Evolutionary conservation across 2,797 vertebrate species (phyloP).

Genomic region (Arnoldichthys spilopterus): DNA sequence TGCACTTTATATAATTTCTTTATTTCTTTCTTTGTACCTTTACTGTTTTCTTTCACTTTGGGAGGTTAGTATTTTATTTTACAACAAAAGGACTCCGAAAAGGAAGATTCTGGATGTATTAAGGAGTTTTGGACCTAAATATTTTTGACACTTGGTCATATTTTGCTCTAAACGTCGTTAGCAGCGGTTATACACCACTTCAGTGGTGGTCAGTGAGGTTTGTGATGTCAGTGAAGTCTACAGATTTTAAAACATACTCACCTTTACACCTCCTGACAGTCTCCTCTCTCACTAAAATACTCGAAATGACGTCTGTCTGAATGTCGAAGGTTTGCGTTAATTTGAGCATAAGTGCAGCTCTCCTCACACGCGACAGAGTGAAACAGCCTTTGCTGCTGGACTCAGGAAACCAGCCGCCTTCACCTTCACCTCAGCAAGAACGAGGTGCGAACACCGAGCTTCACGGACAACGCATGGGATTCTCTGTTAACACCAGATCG

Average conservation of each 20-base stretch:
- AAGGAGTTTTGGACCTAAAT: not conserved
- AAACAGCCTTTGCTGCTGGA: not conserved
- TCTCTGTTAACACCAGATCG: not conserved
- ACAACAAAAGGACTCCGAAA: not conserved
- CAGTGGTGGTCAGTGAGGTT: not conserved
- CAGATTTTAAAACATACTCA: slow-evolving; percentile 59
- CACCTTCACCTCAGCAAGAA: slow-evolving; percentile 19
- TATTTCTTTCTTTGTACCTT: not conserved
- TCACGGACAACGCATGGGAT: not conserved
- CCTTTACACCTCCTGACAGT: slow-evolving; percentile 68
- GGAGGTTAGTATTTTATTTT: not conserved
- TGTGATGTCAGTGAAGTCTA: not conserved
- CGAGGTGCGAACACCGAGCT: not conserved
- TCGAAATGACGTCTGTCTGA: slow-evolving; percentile 70
- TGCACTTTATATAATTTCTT: not conserved
- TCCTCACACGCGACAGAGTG: slow-evolving; percentile 1
- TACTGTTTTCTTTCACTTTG: not conserved
- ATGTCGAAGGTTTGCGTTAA: slow-evolving; percentile 71
- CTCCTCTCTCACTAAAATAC: slow-evolving; percentile 73
- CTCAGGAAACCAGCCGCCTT: slow-evolving; percentile 31
- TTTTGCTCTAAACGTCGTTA: not conserved
- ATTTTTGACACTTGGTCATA: not conserved
- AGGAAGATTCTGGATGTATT: not conserved
- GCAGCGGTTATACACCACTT: not conserved
- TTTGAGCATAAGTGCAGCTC: slow-evolving; percentile 67